phyloP scores from a whole-genome alignment of 2,113 vertebrate species.

The Genyomyrus donnyi region DNA sequence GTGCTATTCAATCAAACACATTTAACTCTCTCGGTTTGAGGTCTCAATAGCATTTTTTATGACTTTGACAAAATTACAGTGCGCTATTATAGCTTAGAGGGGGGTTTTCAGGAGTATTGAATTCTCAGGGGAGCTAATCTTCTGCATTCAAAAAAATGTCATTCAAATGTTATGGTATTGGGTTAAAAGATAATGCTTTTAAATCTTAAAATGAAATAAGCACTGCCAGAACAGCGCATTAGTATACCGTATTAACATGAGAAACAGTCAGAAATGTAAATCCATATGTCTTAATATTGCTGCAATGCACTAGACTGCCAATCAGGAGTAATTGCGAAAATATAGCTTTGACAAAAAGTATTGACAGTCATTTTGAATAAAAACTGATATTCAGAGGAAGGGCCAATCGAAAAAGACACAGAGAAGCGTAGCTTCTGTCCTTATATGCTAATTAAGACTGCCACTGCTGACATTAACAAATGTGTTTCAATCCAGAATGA shows the following conservation, averaged over 20 bases:
- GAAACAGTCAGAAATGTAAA: not conserved
- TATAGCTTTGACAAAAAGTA: not conserved
- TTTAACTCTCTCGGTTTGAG: not conserved
- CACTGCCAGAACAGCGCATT: not conserved
- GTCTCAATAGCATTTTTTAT: not conserved
- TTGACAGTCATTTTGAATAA: not conserved
- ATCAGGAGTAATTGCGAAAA: not conserved
- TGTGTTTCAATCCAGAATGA: constrained; percentile 11
- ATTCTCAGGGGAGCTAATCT: not conserved
- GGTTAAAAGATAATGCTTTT: constrained; percentile 5
- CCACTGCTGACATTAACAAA: constrained; percentile 10
- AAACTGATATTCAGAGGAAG: not conserved
- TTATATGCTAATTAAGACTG: constrained; percentile 15
- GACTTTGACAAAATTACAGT: not conserved
- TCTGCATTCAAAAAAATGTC: not conserved
- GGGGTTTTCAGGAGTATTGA: not conserved
- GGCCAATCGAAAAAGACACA: not conserved
- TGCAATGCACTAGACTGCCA: not conserved
- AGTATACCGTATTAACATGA: not conserved
- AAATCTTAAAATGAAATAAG: not conserved
- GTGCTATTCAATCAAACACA: not conserved
- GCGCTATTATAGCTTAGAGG: not conserved
- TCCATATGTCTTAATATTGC: not conserved
- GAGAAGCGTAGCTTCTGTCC: not conserved
- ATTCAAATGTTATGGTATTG: not conserved